Percentiles rank a stretch among this genome's conserved stretches.
phyloP scores from a whole-genome alignment of 2,113 vertebrate species.

The Xyliphius kryptos region DNA sequence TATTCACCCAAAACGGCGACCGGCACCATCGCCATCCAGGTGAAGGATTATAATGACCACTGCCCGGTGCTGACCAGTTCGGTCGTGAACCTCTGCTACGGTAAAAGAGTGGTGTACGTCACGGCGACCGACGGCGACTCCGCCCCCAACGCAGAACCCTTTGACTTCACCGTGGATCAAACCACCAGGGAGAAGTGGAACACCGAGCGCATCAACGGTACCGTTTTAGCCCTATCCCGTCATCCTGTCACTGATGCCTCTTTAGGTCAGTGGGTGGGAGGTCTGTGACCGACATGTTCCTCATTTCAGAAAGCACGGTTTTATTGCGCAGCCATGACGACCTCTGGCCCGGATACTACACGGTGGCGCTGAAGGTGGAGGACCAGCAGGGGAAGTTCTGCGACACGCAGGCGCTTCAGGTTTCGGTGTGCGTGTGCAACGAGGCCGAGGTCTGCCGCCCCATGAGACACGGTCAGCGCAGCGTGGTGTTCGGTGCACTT shows the following conservation, averaged over 20 bases:
- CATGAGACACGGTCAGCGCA: accelerated
- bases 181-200: slow-evolving; percentile 64
- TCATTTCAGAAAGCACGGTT: slow-evolving; percentile 48
- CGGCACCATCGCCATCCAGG: slow-evolving; percentile 66
- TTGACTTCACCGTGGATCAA: slow-evolving; percentile 66
- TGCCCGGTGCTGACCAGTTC: slow-evolving; percentile 70
- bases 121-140: slow-evolving; percentile 73
- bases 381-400: slow-evolving; percentile 67
- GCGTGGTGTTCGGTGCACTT: slow-evolving; percentile 52
- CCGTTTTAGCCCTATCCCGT: slow-evolving; percentile 23
- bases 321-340: slow-evolving; percentile 50
- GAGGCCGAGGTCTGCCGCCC: slow-evolving; percentile 22
- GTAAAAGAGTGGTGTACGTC: slow-evolving; percentile 57
- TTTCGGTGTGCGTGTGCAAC: slow-evolving; percentile 56
- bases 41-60: slow-evolving; percentile 68
- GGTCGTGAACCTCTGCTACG: slow-evolving; percentile 62
- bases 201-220: slow-evolving; percentile 71
- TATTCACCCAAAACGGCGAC: slow-evolving; percentile 57
- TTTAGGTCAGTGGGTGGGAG: too few relatives aligned
- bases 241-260: background rate
- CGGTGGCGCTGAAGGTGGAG: slow-evolving; percentile 49
- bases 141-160: slow-evolving; percentile 71
- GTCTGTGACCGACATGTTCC: background rate
- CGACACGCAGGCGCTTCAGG: slow-evolving; percentile 46
- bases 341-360: slow-evolving; percentile 60